Conservation (phyloP, 2,113 vertebrate genomes). For the Brachirus orientalis region DNA sequence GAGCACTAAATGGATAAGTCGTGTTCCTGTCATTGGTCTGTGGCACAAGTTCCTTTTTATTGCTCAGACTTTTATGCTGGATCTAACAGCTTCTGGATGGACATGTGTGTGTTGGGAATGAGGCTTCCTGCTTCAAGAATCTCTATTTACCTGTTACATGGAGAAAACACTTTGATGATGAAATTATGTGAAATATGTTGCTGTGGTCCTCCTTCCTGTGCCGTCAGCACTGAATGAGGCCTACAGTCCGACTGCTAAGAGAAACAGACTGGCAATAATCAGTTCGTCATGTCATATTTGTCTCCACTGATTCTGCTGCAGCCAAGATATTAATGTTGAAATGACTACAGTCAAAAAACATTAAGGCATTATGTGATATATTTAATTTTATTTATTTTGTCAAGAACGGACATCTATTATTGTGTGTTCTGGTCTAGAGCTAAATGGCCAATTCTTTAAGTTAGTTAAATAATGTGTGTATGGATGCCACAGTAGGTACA, state of each 20-base stretch:
- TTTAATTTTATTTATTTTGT: too few relatives aligned
- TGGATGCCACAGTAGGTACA: too few relatives aligned
- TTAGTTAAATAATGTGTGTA: too few relatives aligned
- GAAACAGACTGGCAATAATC: slow-evolving; percentile 49
- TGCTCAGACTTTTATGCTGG: neutral
- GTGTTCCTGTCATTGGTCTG: slow-evolving; percentile 11
- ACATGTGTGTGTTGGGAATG: slow-evolving; percentile 35
- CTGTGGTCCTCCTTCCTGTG: slow-evolving; percentile 36
- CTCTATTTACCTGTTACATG: slow-evolving; percentile 30
- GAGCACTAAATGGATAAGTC: slow-evolving; percentile 32
- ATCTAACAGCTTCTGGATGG: slow-evolving; percentile 5
- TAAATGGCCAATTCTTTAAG: too few relatives aligned
- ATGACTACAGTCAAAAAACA: slow-evolving; percentile 5
- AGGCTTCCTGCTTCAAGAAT: slow-evolving; percentile 30
- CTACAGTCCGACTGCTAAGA: slow-evolving; percentile 22
- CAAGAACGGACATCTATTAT: too few relatives aligned
- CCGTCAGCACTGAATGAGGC: slow-evolving; percentile 44
- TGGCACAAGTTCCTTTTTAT: slow-evolving; percentile 3
- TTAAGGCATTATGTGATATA: slow-evolving; percentile 1
- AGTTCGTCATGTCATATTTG: slow-evolving; percentile 31
- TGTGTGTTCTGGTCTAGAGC: too few relatives aligned
- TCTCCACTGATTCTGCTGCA: slow-evolving; percentile 13
- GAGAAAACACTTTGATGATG: slow-evolving; percentile 69
- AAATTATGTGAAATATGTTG: slow-evolving; percentile 73
- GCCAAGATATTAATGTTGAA: slow-evolving; percentile 29